Conservation (phyloP, 2,797 vertebrate genomes). For the Glossophaga mutica region DNA sequence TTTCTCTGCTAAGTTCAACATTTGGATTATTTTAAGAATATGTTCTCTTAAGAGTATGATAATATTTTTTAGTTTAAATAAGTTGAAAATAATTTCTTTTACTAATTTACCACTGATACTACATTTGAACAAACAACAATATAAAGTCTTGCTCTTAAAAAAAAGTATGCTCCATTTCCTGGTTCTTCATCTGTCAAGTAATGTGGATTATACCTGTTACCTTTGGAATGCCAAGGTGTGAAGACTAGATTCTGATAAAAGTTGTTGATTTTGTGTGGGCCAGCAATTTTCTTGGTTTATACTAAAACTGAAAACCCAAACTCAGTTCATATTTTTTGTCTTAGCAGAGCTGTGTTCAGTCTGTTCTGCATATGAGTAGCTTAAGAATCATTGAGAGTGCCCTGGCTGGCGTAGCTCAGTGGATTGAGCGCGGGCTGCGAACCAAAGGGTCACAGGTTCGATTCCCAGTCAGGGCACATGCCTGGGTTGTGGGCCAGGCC, state of each 20-base stretch:
- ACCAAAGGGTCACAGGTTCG: too few species aligned
- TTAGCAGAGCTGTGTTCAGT: neutral
- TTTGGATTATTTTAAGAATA: neutral
- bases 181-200: neutral
- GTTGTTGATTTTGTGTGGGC: neutral
- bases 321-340: neutral
- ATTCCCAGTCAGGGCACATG: too few species aligned
- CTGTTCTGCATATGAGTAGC: neutral
- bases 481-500: too few species aligned
- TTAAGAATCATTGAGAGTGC: neutral
- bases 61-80: neutral
- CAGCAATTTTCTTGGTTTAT: neutral
- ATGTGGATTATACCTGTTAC: neutral
- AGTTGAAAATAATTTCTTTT: neutral
- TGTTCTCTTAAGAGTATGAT: neutral
- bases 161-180: neutral
- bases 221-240: neutral
- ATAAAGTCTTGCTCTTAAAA: neutral
- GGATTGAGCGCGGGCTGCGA: too few species aligned
- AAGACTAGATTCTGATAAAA: neutral
- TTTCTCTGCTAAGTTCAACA: neutral
- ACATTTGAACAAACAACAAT: neutral
- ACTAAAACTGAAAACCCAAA: conserved; percentile 6
- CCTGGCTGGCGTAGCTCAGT: too few species aligned
- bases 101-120: neutral